A percentile compares a stretch with the other conserved stretches of the same genome.
Evolutionary conservation across 2,888 invertebrate species (phyloP).

Genomic region (Colletes collaris): DNA sequence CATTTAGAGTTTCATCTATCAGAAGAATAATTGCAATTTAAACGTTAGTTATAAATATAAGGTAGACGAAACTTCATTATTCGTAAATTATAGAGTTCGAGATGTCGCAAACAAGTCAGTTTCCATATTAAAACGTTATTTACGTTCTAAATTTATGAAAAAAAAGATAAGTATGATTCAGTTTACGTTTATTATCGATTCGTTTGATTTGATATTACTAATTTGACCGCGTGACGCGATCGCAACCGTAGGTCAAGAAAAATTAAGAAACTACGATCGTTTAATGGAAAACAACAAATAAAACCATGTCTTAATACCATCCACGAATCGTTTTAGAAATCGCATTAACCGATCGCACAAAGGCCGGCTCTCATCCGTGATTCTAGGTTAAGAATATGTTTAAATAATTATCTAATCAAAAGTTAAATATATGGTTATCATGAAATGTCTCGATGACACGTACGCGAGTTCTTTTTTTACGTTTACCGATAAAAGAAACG

Average conservation of each 20-base stretch:
- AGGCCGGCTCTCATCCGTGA: slow-evolving; percentile 21
- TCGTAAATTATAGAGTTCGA: background rate
- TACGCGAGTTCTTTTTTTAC: background rate
- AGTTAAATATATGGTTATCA: background rate
- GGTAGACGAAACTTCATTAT: background rate
- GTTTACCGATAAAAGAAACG: background rate
- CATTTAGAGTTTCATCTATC: background rate
- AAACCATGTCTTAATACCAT: background rate
- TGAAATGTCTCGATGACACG: slow-evolving; percentile 7
- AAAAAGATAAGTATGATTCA: background rate
- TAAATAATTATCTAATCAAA: background rate
- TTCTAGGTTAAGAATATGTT: slow-evolving; percentile 39
- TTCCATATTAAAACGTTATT: background rate
- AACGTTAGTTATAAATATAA: background rate
- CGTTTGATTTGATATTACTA: background rate
- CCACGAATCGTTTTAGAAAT: slow-evolving; percentile 1
- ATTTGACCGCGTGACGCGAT: background rate
- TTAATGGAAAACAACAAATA: background rate
- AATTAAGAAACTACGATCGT: background rate
- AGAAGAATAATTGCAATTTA: background rate
- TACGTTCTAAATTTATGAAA: background rate
- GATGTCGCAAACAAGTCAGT: background rate
- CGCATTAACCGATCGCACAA: background rate
- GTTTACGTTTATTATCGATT: slow-evolving; percentile 15
- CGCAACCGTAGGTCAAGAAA: background rate